phyloP scores from a whole-genome alignment of 2,113 vertebrate species.

The Aspiorhynchus laticeps region DNA sequence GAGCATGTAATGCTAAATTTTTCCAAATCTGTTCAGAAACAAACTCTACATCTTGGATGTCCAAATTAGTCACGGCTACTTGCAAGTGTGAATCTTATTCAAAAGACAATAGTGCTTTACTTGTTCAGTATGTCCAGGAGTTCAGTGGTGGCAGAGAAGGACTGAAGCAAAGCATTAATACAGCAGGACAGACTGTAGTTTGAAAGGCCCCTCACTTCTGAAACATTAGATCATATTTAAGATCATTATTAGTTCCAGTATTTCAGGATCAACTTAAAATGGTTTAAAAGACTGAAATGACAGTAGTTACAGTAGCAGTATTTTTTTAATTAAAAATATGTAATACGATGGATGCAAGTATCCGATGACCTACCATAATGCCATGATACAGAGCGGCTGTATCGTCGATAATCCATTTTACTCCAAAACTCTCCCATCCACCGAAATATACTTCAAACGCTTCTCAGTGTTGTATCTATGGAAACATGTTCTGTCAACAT shows the following conservation, averaged over 20 bases:
- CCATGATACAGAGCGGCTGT: background rate
- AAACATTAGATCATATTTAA: background rate
- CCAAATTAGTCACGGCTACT: background rate
- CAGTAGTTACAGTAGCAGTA: background rate
- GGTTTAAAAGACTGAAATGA: background rate
- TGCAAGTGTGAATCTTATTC: background rate
- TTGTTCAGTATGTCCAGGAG: conserved; percentile 62
- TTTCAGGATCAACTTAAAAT: background rate
- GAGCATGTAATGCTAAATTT: background rate
- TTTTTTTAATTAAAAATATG: background rate
- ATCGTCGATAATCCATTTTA: background rate
- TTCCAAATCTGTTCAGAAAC: background rate
- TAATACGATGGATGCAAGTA: background rate
- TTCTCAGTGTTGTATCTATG: background rate
- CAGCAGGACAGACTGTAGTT: conserved; percentile 74
- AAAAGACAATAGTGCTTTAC: conserved; percentile 53
- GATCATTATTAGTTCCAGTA: background rate
- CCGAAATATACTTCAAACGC: background rate
- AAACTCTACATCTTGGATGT: background rate
- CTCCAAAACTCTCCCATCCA: background rate
- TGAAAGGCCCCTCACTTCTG: conserved; percentile 67
- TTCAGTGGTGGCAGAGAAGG: conserved; percentile 71
- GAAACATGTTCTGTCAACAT: background rate
- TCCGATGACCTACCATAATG: background rate
- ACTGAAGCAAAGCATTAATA: conserved; percentile 74